Base-by-base conservation (phyloP, 2,113 vertebrate genomes). In the Saimiri boliviensis region DNA sequence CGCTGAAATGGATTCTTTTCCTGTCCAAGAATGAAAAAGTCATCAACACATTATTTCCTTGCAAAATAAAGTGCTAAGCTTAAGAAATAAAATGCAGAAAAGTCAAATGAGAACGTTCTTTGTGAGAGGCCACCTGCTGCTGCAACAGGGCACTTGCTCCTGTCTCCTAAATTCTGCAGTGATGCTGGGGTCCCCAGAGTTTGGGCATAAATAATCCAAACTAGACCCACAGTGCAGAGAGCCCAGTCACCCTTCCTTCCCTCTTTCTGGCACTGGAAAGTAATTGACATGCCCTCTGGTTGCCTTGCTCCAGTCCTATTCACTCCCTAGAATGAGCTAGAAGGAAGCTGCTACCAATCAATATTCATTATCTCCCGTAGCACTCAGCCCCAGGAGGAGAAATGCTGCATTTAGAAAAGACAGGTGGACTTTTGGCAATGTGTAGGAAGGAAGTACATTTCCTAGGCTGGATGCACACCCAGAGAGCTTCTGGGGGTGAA, bases 1-100 rank as follows among this genome's bases (percentile, higher is more conserved):
- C 49, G 73, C 14, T 95, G 52, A 91, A 97, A 92, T 60, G 32
- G 96, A 96, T 91, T 88, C 30, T 13, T 92, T 91, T 95, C 66
- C 58, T 96, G 66, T 17, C 42, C 40, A 85, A 95, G 27, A 95
- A 96, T 60, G 47, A 95, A 90, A 63, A 14, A 84, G 56, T 88
- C 63, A 94, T 71, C 63, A 93, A 63, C n/a, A 93, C 45, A 88
- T 81, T 87, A 2, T 80, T 97, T 92, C 68, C 49, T 95, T 88
- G 42, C 9, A 95, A 87, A 96, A 92, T 47, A 71, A 95, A 87
- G 8, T 66, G 66, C 21, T 13, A 87, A 89, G 40, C n/a, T 70
- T 87, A 42, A 81, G 79, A 90, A 94, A 35, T 17, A 77, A 92
- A 82, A 49, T 54, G 23, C 63, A 91, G 80, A 58, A 47, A 37